phyloP scores from a whole-genome alignment of 2,888 invertebrate genomes.

The Rotaria socialis region DNA sequence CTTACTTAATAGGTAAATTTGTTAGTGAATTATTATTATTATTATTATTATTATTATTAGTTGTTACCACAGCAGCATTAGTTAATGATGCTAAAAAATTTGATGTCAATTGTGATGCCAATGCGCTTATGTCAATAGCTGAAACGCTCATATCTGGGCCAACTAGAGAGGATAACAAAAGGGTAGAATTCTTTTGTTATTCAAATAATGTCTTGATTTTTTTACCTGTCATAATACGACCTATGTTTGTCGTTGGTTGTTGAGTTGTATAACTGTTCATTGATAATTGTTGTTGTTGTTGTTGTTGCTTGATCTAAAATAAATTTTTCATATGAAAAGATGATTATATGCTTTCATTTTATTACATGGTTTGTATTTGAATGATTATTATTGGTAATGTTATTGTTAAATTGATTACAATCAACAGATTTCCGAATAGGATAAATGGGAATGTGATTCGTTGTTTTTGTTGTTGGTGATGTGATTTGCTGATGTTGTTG shows the following conservation, averaged over 20 bases:
- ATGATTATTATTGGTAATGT: conserved; percentile 29
- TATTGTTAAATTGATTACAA: conserved; percentile 3
- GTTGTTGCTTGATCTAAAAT: not conserved
- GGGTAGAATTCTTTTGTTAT: too few species aligned
- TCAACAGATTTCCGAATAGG: conserved; percentile 18
- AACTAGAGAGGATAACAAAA: not conserved
- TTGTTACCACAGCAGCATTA: conserved; percentile 1
- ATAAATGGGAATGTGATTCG: conserved; percentile 1
- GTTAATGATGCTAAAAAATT: conserved; percentile 34
- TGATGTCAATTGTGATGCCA: conserved; percentile 32
- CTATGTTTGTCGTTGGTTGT: conserved; percentile 4
- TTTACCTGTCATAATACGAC: not conserved
- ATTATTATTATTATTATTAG: not conserved
- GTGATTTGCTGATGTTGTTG: not conserved
- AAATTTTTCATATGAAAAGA: not conserved
- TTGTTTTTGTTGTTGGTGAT: not conserved
- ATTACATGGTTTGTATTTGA: conserved; percentile 1
- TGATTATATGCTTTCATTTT: not conserved
- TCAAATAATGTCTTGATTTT: too few species aligned
- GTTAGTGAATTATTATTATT: not conserved
- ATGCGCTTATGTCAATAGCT: not conserved
- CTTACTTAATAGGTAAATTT: not conserved
- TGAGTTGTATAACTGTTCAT: conserved; percentile 7
- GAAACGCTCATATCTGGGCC: conserved; percentile 11
- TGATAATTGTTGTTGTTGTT: not conserved